Evolutionary conservation across 2,113 vertebrate species (phyloP).

Genomic region (Canis aureus): DNA sequence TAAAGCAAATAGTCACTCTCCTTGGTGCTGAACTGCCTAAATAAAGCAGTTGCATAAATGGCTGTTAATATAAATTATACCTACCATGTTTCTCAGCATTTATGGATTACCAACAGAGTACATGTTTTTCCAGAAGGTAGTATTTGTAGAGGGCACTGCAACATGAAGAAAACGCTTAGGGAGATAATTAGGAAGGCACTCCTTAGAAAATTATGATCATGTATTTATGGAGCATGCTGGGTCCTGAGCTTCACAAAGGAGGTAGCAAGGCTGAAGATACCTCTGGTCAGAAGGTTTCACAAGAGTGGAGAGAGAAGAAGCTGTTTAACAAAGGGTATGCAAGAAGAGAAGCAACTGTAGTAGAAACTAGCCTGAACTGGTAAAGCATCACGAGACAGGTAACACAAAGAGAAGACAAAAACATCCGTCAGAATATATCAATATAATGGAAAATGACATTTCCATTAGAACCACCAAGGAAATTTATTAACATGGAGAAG

Average conservation of each 20-base stretch:
- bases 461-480: not conserved
- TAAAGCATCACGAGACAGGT: not conserved
- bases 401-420: not conserved
- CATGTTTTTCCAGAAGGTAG: slow-evolving; percentile 49
- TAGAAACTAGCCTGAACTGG: not conserved
- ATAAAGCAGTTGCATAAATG: not conserved
- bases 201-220: not conserved
- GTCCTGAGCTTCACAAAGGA: not conserved
- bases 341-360: not conserved
- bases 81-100: slow-evolving; percentile 33
- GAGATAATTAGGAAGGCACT: not conserved
- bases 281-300: not conserved
- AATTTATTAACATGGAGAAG: not conserved
- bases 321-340: not conserved
- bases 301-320: not conserved
- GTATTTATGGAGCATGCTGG: not conserved
- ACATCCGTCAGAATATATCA: not conserved
- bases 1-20: slow-evolving; percentile 72
- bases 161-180: slow-evolving; percentile 33
- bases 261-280: not conserved
- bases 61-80: slow-evolving; percentile 62
- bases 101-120: slow-evolving; percentile 63
- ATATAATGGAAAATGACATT: not conserved
- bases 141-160: slow-evolving; percentile 29
- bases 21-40: slow-evolving; percentile 68